Base-by-base conservation (phyloP, 2,888 invertebrate species). In the Agrotis exclamationis region DNA sequence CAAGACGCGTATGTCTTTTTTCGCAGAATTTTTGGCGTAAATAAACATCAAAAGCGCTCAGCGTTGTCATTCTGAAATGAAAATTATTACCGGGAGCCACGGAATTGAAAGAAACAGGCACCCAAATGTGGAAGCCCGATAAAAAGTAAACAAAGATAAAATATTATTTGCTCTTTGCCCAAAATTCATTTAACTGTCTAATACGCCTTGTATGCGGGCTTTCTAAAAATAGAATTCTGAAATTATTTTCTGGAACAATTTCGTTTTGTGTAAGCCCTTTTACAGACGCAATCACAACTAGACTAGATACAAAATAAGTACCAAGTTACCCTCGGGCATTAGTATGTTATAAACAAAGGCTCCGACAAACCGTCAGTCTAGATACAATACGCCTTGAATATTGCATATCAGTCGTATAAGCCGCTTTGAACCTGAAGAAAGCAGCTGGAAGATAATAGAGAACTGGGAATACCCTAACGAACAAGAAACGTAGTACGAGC, bases 1-100 rank as follows among this genome's bases (percentile, higher is more conserved):
- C 88, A 90, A 88, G 85, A 82, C 63, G 82, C 80, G 83, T 79
- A 74, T 79, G 80, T 82, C 81, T 82, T 85, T 87, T 87, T 90
- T 88, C 84, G 84, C 83, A 74, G 70, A 86, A 85, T 88, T 86
- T 81, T 75, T 74, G 73, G 65, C 82, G 76, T 82, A 85, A 82
- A 76, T 83, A 84, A 83, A 85, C 85, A 87, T 86, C 80, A 86
- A 78, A 85, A 78, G 72, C 71, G 69, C 62, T 80, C 76, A 75
- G 51, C 54, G 73, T 66, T 77, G 80, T 85, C 82, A 78, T 77
- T 79, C 76, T 72, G 76, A 80, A 79, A 85, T 78, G 75, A 80
- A 84, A 86, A 81, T 82, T 74, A 85, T 81, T 83, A 74, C 75
- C 59, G 51, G 39, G 68, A 59, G 58, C 56, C 68, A 48, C 28